Percentiles rank a stretch among this genome's conserved stretches.
phyloP scores from a whole-genome alignment of 2,888 invertebrate genomes.

The Leptothorax acervorum region DNA sequence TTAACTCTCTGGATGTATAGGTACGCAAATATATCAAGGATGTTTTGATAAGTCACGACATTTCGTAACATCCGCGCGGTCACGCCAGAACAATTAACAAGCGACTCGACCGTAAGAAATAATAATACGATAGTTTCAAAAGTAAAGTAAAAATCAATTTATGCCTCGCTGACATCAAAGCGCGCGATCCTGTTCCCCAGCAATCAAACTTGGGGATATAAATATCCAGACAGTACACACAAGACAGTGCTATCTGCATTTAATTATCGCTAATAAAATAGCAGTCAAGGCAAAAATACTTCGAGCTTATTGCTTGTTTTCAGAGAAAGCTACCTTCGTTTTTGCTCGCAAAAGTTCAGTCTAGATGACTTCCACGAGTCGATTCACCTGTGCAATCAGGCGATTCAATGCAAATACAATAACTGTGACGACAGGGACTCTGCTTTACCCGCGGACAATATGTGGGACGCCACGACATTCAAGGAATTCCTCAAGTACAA shows the following conservation, averaged over 20 bases:
- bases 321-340: conserved; percentile 96
- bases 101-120: neutral
- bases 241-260: conserved; percentile 26
- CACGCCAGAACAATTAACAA: conserved; percentile 43
- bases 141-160: conserved; percentile 52
- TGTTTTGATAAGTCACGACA: conserved; percentile 45
- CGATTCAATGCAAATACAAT: conserved; percentile 95
- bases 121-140: conserved; percentile 14
- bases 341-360: conserved; percentile 96
- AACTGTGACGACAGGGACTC: conserved; percentile 90
- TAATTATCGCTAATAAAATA: conserved; percentile 61
- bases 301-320: conserved; percentile 71
- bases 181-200: neutral
- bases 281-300: neutral
- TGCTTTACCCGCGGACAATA: conserved; percentile 94
- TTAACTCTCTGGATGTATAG: conserved; percentile 97
- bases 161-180: conserved; percentile 22
- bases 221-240: conserved; percentile 51
- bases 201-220: conserved; percentile 33
- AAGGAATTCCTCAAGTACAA: conserved; percentile 85
- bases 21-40: conserved; percentile 84
- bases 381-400: conserved; percentile 96
- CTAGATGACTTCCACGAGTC: conserved; percentile 96
- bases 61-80: neutral
- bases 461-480: conserved; percentile 97